Conservation (phyloP, 2,888 invertebrate genomes). For the Cephus pulcher region DNA sequence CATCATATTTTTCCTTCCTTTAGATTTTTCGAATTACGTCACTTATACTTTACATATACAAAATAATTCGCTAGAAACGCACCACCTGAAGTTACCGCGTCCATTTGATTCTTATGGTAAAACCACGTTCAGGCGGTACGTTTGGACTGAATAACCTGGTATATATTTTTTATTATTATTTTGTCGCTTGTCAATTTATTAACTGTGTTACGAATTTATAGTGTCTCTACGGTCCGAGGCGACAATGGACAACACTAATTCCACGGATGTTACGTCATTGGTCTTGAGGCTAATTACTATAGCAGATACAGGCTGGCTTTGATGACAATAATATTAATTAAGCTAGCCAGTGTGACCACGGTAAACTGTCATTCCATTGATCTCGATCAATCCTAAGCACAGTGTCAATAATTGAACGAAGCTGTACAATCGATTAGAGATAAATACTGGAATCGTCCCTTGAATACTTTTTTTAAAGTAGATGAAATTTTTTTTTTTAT, state of each 20-base stretch:
- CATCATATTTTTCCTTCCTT: no score
- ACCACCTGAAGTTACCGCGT: no score
- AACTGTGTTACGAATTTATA: not conserved
- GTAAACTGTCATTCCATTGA: not conserved
- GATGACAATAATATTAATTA: not conserved
- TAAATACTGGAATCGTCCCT: not conserved
- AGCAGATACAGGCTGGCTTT: not conserved
- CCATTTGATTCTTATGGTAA: no score
- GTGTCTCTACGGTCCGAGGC: not conserved
- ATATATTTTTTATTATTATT: not conserved
- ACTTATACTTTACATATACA: no score
- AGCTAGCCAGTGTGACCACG: not conserved
- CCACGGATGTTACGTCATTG: not conserved
- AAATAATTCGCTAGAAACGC: no score
- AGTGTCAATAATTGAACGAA: not conserved
- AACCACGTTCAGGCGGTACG: no score
- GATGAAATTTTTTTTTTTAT: not conserved
- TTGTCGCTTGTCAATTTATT: not conserved
- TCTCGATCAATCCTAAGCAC: not conserved
- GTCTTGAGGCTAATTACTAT: not conserved
- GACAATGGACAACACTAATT: not conserved
- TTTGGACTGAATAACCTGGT: no score
- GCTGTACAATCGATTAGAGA: not conserved
- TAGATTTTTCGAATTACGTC: no score
- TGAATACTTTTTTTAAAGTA: not conserved